phyloP scores from a whole-genome alignment of 2,797 vertebrate species.

The Enteromius argenteus region DNA sequence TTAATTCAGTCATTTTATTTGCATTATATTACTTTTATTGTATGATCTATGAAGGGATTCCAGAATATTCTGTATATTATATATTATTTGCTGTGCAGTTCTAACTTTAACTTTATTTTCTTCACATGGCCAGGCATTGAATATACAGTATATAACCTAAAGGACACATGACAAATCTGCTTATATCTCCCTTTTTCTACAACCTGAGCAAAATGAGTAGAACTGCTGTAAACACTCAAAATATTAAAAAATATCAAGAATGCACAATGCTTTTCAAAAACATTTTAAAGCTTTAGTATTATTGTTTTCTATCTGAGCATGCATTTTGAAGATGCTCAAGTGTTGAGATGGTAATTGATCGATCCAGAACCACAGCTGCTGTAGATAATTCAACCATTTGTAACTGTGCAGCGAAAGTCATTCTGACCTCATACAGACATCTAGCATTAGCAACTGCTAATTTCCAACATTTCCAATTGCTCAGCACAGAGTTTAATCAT shows the following conservation, averaged over 20 bases:
- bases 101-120: constrained; percentile 5
- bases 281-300: not conserved
- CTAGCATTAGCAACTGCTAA: constrained; percentile 25
- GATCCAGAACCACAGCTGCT: constrained; percentile 53
- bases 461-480: not conserved
- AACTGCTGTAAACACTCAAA: not conserved
- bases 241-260: not conserved
- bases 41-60: not conserved
- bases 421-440: not conserved
- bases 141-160: not conserved
- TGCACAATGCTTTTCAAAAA: not conserved
- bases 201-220: constrained; percentile 7
- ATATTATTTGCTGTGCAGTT: constrained; percentile 3
- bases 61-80: not conserved
- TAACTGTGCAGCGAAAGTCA: constrained; percentile 7
- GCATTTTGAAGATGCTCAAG: not conserved
- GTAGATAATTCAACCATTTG: constrained; percentile 61
- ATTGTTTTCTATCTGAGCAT: not conserved
- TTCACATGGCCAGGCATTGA: not conserved
- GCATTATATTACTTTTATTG: not conserved
- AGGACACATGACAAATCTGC: not conserved
- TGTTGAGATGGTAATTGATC: constrained; percentile 64
- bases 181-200: not conserved
- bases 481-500: constrained; percentile 19
- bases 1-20: not conserved